These are phyloP conservation scores for Pseudomyrmex sp. DNA, from an alignment of 1,140 invertebrate species.

Conservation along the genomic window DNA sequence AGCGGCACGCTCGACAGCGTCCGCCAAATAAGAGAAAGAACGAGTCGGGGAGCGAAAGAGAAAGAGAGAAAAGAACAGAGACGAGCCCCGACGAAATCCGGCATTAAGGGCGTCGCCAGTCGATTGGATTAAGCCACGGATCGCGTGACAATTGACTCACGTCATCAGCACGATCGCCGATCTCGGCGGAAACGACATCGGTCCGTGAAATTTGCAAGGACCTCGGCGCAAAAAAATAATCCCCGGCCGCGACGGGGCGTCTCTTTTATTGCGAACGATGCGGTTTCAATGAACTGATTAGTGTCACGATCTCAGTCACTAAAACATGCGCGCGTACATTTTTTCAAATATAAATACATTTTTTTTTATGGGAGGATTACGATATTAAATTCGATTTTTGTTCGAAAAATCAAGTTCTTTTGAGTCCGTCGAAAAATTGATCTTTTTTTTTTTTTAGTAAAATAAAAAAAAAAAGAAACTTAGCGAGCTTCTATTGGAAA, in stretches of 20 bases:
- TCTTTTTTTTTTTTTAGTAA: not conserved
- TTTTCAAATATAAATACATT: slow-evolving; percentile 14
- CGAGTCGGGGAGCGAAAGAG: not conserved
- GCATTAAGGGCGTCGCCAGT: slow-evolving; percentile 78
- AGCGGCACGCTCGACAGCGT: slow-evolving; percentile 75
- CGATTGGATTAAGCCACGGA: slow-evolving; percentile 81
- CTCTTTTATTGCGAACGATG: slow-evolving; percentile 14
- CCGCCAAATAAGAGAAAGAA: not conserved
- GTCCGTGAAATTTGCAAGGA: slow-evolving; percentile 64
- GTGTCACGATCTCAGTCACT: not conserved
- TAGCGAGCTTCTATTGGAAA: not conserved
- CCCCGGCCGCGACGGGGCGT: not conserved
- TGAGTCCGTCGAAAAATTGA: too few species aligned
- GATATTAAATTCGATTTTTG: too few species aligned
- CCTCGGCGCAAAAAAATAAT: slow-evolving; percentile 7
- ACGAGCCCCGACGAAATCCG: slow-evolving; percentile 66
- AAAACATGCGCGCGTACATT: not conserved
- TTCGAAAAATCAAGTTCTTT: too few species aligned
- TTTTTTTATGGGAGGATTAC: too few species aligned
- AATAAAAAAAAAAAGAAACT: not conserved
- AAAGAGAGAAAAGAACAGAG: not conserved
- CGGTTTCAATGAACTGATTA: slow-evolving; percentile 2
- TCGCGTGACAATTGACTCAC: slow-evolving; percentile 83
- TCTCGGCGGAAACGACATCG: slow-evolving; percentile 64
- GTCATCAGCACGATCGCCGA: slow-evolving; percentile 76